phyloP scores from a whole-genome alignment of 2,888 invertebrate genomes.

The Cheilosia pagana region DNA sequence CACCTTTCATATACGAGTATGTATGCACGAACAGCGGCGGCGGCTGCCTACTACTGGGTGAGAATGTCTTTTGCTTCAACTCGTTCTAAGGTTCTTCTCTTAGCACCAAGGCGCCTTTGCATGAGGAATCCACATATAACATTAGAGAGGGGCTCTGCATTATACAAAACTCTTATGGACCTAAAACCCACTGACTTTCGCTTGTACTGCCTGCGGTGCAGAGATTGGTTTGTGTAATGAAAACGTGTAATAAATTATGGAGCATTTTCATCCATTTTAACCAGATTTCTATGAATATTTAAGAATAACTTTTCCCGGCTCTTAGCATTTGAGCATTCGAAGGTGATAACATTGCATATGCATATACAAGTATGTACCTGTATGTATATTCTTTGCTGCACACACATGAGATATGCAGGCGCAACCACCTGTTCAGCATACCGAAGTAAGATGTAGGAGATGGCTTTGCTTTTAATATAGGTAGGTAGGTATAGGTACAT shows the following conservation, averaged over 20 bases:
- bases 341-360: slow-evolving; percentile 38
- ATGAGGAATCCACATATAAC: slow-evolving; percentile 29
- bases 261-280: slow-evolving; percentile 71
- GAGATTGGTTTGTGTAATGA: slow-evolving; percentile 72
- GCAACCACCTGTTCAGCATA: slow-evolving; percentile 65
- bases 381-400: not conserved
- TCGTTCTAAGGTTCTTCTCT: slow-evolving; percentile 56
- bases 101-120: slow-evolving; percentile 56
- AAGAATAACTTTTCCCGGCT: slow-evolving; percentile 61
- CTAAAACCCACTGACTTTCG: slow-evolving; percentile 45
- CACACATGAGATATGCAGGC: slow-evolving; percentile 1
- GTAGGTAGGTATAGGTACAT: not conserved
- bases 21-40: slow-evolving; percentile 6
- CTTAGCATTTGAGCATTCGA: slow-evolving; percentile 12
- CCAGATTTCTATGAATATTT: slow-evolving; percentile 70
- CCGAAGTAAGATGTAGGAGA: slow-evolving; percentile 26
- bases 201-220: slow-evolving; percentile 50
- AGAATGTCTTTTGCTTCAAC: slow-evolving; percentile 58
- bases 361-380: not conserved
- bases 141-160: slow-evolving; percentile 32
- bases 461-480: not conserved
- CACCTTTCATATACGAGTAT: slow-evolving; percentile 3
- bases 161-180: slow-evolving; percentile 18
- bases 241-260: slow-evolving; percentile 72
- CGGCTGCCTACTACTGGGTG: slow-evolving; percentile 30